A percentile compares a stretch with the other conserved stretches of the same genome.
Evolutionary conservation across 2,888 invertebrate species (phyloP).

Genomic region (Lochmaea crataegi): DNA sequence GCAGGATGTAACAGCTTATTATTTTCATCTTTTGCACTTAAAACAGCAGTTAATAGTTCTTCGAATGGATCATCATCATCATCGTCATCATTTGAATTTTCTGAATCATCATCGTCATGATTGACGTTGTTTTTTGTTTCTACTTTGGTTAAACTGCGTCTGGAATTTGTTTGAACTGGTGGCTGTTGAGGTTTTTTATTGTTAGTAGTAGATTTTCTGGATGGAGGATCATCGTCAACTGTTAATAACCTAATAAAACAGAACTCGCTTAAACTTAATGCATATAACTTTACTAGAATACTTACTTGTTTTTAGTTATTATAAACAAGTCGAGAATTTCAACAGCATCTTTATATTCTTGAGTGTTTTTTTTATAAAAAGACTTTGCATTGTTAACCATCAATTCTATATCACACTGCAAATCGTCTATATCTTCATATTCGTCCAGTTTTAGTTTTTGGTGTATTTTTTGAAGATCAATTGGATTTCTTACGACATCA

Average conservation of each 20-base stretch:
- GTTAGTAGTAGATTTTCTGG: constrained; percentile 31
- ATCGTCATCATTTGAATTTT: constrained; percentile 60
- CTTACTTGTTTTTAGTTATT: constrained; percentile 68
- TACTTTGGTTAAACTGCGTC: constrained; percentile 23
- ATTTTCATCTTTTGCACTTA: constrained; percentile 86
- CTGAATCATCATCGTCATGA: constrained; percentile 31
- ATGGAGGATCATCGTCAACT: constrained; percentile 61
- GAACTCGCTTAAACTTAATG: background rate
- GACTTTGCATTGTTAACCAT: constrained; percentile 95
- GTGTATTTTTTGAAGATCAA: constrained; percentile 94
- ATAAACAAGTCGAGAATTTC: constrained; percentile 89
- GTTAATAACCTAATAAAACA: constrained; percentile 55
- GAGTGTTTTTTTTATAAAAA: constrained; percentile 89
- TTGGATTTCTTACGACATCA: constrained; percentile 93
- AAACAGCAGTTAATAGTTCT: constrained; percentile 88
- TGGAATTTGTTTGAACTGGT: constrained; percentile 26
- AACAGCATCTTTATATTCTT: constrained; percentile 90
- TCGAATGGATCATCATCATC: constrained; percentile 72
- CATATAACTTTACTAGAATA: background rate
- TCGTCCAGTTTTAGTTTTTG: constrained; percentile 98
- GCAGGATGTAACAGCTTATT: constrained; percentile 86
- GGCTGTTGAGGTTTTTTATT: constrained; percentile 30
- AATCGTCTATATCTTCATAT: constrained; percentile 92
- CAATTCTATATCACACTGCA: constrained; percentile 90
- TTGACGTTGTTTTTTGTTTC: constrained; percentile 38